A percentile compares a stretch with the other conserved stretches of the same genome.
Evolutionary conservation across 2,888 invertebrate genomes (phyloP).

Genomic region (Polyploca ridens): DNA sequence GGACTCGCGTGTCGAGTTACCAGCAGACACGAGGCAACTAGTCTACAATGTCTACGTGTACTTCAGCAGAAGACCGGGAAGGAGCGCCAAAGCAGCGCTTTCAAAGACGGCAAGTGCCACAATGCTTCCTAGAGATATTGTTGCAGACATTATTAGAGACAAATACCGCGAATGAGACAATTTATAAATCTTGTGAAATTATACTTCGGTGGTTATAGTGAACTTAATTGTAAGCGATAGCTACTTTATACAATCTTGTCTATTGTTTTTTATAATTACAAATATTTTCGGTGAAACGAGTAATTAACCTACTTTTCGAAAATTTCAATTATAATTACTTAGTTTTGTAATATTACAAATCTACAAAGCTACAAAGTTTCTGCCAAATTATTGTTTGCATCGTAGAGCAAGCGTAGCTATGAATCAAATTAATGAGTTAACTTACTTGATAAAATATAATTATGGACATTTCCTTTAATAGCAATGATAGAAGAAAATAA

Average conservation of each 20-base stretch:
- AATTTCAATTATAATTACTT: slow-evolving; percentile 19
- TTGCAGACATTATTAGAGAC: slow-evolving; percentile 76
- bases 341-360: background rate
- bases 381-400: background rate
- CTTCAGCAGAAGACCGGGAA: slow-evolving; percentile 72
- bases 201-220: background rate
- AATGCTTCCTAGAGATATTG: slow-evolving; percentile 76
- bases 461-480: too few relatives aligned
- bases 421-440: too few relatives aligned
- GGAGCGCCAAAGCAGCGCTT: slow-evolving; percentile 69
- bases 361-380: background rate
- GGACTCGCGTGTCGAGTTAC: slow-evolving; percentile 66
- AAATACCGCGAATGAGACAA: slow-evolving; percentile 51
- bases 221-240: background rate
- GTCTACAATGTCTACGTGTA: slow-evolving; percentile 80
- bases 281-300: background rate
- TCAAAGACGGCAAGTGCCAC: slow-evolving; percentile 77
- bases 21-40: slow-evolving; percentile 76
- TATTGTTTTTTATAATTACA: background rate
- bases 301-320: slow-evolving; percentile 27
- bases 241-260: background rate
- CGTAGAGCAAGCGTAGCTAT: too few relatives aligned
- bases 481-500: too few relatives aligned
- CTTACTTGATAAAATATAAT: too few relatives aligned
- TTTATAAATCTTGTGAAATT: slow-evolving; percentile 4